Evolutionary conservation across 2,113 vertebrate genomes (phyloP).

Genomic region (Pterophyllum scalare): DNA sequence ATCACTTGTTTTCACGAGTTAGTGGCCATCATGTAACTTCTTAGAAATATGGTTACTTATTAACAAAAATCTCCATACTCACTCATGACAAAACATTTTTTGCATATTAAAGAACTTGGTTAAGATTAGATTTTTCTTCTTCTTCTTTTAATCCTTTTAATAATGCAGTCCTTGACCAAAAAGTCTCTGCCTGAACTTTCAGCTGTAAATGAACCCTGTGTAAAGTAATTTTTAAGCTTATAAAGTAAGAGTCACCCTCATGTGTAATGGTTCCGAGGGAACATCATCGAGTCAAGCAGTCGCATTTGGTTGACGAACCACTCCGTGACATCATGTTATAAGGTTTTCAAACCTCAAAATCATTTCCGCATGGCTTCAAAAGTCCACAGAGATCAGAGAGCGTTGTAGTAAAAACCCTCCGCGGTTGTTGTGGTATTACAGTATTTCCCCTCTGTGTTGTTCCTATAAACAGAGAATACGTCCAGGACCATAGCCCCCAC

Average conservation of each 20-base stretch:
- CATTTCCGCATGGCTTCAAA: slow-evolving; percentile 70
- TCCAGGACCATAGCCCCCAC: slow-evolving; percentile 48
- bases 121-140: slow-evolving; percentile 13
- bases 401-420: slow-evolving; percentile 30
- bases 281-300: slow-evolving; percentile 50
- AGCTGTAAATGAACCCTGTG: slow-evolving; percentile 64
- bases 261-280: slow-evolving; percentile 49
- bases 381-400: slow-evolving; percentile 61
- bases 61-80: slow-evolving; percentile 38
- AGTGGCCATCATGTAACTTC: slow-evolving; percentile 40
- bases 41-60: slow-evolving; percentile 44
- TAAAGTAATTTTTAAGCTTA: slow-evolving; percentile 49
- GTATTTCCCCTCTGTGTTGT: slow-evolving; percentile 36
- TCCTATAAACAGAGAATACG: slow-evolving; percentile 41
- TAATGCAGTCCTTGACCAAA: slow-evolving; percentile 13
- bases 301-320: slow-evolving; percentile 59
- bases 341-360: slow-evolving; percentile 42
- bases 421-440: slow-evolving; percentile 43
- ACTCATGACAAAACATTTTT: slow-evolving; percentile 54
- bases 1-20: slow-evolving; percentile 33
- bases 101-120: slow-evolving; percentile 75
- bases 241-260: slow-evolving; percentile 50
- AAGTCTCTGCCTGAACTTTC: not conserved
- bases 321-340: slow-evolving; percentile 75
- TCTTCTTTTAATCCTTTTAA: slow-evolving; percentile 30